phyloP scores from a whole-genome alignment of 2,888 invertebrate genomes.

The Troides helena region DNA sequence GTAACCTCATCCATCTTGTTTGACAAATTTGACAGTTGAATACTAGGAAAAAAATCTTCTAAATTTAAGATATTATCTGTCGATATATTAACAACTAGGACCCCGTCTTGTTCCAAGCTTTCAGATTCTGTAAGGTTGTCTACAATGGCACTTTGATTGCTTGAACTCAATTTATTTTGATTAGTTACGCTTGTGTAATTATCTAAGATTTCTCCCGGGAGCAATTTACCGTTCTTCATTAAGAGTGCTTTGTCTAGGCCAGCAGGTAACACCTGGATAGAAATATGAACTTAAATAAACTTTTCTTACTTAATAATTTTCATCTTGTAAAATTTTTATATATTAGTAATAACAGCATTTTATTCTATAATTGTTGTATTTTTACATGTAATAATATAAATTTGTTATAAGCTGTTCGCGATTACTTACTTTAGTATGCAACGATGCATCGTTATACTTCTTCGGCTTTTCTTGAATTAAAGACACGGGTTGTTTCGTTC shows the following conservation, averaged over 20 bases:
- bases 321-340: no score
- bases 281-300: not conserved
- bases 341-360: no score
- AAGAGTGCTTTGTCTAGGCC: constrained; percentile 67
- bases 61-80: constrained; percentile 71
- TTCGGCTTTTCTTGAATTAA: constrained; percentile 72
- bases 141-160: constrained; percentile 53
- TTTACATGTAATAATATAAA: no score
- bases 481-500: constrained; percentile 83
- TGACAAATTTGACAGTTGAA: constrained; percentile 63
- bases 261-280: constrained; percentile 60
- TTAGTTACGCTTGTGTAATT: constrained; percentile 45
- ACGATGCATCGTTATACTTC: constrained; percentile 71
- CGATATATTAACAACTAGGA: constrained; percentile 71
- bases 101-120: constrained; percentile 75
- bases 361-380: no score
- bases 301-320: not conserved
- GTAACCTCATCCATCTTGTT: constrained; percentile 73
- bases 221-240: constrained; percentile 69
- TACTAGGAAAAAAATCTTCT: constrained; percentile 67
- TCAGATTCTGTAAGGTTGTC: constrained; percentile 74
- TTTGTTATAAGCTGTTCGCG: no score
- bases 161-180: constrained; percentile 49
- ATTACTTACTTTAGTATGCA: constrained; percentile 64
- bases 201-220: constrained; percentile 60